Conservation (phyloP, 2,797 vertebrate genomes). For the Cygnus olor region DNA sequence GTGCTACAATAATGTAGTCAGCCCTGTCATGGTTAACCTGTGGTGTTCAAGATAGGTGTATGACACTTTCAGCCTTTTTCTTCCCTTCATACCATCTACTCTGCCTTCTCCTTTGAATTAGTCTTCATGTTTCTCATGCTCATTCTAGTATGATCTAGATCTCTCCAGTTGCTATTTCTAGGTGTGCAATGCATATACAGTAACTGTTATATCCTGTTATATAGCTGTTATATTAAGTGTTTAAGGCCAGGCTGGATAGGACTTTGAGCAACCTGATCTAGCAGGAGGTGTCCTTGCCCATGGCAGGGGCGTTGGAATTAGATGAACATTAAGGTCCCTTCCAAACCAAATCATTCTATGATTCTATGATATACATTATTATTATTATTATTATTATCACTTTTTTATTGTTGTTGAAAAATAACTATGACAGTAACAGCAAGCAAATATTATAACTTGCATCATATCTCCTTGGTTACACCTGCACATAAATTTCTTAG, state of each 20-base stretch:
- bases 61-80: background rate
- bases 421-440: background rate
- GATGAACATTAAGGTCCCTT: too few species aligned
- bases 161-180: background rate
- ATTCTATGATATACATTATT: background rate
- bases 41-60: background rate
- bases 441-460: background rate
- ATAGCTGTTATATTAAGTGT: too few species aligned
- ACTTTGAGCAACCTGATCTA: too few species aligned
- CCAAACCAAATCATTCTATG: too few species aligned
- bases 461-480: background rate
- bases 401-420: background rate
- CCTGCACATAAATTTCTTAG: background rate
- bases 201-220: background rate
- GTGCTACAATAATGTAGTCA: background rate
- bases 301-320: too few species aligned
- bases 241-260: too few species aligned
- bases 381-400: background rate
- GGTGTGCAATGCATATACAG: background rate
- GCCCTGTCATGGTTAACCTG: background rate
- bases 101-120: background rate
- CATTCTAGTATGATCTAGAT: background rate
- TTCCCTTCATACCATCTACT: background rate
- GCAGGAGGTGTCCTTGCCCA: too few species aligned
- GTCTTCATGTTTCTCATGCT: background rate